phyloP scores from a whole-genome alignment of 2,888 invertebrate species.

The Hypercompe scribonia region DNA sequence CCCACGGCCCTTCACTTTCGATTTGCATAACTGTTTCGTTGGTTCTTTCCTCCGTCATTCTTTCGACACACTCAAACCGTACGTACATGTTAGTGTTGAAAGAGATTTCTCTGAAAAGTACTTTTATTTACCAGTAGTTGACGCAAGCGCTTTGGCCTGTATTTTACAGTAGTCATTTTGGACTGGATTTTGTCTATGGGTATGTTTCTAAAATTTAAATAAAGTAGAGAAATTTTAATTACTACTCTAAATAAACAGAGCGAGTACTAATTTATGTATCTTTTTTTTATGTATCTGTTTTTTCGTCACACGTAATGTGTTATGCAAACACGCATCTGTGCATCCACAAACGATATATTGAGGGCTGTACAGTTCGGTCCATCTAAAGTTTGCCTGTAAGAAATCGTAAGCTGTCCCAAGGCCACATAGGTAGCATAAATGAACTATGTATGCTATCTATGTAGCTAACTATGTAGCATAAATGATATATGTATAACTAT shows the following conservation, averaged over 20 bases:
- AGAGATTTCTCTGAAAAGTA: constrained; percentile 32
- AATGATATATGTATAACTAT: no score
- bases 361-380: no score
- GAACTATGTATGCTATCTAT: no score
- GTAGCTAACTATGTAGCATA: no score
- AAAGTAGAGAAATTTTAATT: neutral
- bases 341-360: no score
- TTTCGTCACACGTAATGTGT: no score
- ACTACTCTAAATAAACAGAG: neutral
- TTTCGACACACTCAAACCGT: constrained; percentile 31
- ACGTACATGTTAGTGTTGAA: constrained; percentile 24
- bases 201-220: neutral
- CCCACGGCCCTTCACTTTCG: constrained; percentile 41
- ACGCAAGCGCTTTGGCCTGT: neutral
- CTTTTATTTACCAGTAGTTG: constrained; percentile 6
- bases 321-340: no score
- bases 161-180: neutral
- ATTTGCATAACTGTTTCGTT: constrained; percentile 39
- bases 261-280: no score
- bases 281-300: no score
- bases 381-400: no score
- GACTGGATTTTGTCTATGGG: neutral
- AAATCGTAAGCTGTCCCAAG: no score
- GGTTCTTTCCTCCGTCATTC: constrained; percentile 36
- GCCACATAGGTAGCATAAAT: no score